A percentile compares a stretch with the other conserved stretches of the same genome.
Evolutionary conservation across 2,113 vertebrate genomes (phyloP).

Genomic region (Syngnathus scovelli): DNA sequence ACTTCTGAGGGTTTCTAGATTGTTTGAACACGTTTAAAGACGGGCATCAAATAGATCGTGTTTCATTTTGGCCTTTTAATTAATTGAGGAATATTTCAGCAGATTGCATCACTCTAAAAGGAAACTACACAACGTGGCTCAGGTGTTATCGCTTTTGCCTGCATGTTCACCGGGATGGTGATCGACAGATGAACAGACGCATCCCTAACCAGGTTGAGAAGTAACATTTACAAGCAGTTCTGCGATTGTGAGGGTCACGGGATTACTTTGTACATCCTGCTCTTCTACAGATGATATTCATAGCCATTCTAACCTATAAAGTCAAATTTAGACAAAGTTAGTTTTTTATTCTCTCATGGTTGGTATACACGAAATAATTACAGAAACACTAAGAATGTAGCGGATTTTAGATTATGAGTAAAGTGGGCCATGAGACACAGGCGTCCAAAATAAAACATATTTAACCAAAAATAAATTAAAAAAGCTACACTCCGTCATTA

Average conservation of each 20-base stretch:
- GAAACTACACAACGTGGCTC: background rate
- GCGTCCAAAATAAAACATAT: background rate
- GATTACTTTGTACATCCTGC: background rate
- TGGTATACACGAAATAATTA: background rate
- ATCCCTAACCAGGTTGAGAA: background rate
- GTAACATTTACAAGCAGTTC: background rate
- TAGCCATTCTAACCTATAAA: no score
- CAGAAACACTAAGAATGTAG: background rate
- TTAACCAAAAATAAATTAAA: background rate
- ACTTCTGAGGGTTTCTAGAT: constrained; percentile 19
- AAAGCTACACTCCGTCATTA: background rate
- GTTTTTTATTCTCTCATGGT: background rate
- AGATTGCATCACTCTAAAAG: constrained; percentile 40
- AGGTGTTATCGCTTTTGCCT: background rate
- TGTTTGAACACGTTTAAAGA: constrained; percentile 18
- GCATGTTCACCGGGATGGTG: background rate
- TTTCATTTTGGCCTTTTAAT: constrained; percentile 26
- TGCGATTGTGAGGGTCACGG: background rate
- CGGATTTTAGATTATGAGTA: no score
- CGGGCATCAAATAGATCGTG: constrained; percentile 21
- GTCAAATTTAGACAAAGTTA: no score
- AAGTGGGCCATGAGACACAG: no score
- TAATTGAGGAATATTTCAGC: constrained; percentile 40
- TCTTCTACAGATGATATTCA: no score
- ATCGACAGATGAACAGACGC: background rate